Evolutionary conservation across 2,113 vertebrate genomes (phyloP), one percentile per base, ranked within the genome.

Genomic region (Hippoglossus stenolepis): DNA sequence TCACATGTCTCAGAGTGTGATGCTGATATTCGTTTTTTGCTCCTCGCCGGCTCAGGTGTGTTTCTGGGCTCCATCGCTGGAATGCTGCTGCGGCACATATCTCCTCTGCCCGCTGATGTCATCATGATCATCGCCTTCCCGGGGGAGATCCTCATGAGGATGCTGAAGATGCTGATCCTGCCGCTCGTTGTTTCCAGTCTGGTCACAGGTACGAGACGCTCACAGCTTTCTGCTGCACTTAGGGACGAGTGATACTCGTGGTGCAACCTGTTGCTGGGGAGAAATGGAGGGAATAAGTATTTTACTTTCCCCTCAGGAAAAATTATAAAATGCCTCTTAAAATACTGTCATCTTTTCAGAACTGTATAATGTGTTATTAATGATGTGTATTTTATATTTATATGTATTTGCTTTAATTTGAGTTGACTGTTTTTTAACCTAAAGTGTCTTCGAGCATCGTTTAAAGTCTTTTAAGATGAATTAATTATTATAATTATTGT

Each of bases 121-220:
- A 65, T 99, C 64, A 96, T 99, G 98, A 84, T 99, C 84, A 99
- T 99, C 87, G 93, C 93, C 71, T 99, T 99, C 87, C 98, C 98
- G 0, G 98, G 98, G 79, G 98, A 99, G 80, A 97, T 99, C 80
- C 96, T 99, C 68, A 99, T 99, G 98, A 95, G 98, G 93, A 98
- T 99, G 98, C 92, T 99, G 73, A 99, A 99, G 93, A 99, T 99
- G 98, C 93, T 99, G 76, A 99, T 99, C 83, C 93, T 99, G 68
- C 98, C 98, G 79, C 95, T 99, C 47, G 97, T 99, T 89, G 96
- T 98, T 87, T 99, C 98, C 90, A 99, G 98, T 92, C 95, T 99
- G 93, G 98, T 99, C 93, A 99, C 98, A 96, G 98, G 98, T 93
- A 83, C 79, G 85, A 82, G 80, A 82, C 51, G 84, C 69, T 51